Base-by-base conservation (phyloP, 2,888 invertebrate genomes). In the Sinhomidia bicolor region DNA sequence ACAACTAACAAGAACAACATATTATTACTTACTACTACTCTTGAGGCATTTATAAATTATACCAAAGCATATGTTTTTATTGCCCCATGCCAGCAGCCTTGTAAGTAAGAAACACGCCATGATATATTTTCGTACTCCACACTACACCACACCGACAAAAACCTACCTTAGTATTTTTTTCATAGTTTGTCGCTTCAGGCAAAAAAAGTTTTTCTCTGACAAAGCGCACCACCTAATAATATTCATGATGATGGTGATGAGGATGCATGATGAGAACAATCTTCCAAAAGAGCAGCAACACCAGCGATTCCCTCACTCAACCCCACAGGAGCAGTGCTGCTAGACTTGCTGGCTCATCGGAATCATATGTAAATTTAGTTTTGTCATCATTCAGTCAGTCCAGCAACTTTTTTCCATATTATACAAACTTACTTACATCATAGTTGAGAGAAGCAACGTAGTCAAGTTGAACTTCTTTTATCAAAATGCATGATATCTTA, bases 301-400 rank as follows among this genome's bases (percentile, higher is more conserved):
- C 10, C 47, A 47, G 1, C 10, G 47, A 47, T 51, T 29, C n/a
- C 54, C 76, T 51, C 51, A 32, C n/a, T n/a, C 44, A 60, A 10
- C 71, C 6, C 74, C 23, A 47, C 47, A 47, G 74, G 14, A 20
- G 17, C 9, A 17, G 82, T 23, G 51, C 3, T 68, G 82, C n/a
- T 29, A 82, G 82, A 82, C 82, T 68, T 82, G 68, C 51, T 82
- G 82, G 82, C 82, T 82, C 68, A 60, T 29, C 80, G 6, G 17
- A 81, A 32, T 81, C 65, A 29, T 71, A 71, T 44, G 68, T 20
- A 71, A 71, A 71, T 47, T 20, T 23, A 26, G 47, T 20, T n/a
- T 65, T 41, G 71, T 71, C 74, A 20, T 74, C 44, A 44, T 41
- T 68, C 23, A 4, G 0, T 26, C 44, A 47, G 5, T 47, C 74